A percentile compares a stretch with the other conserved stretches of the same genome.
phyloP scores from a whole-genome alignment of 1,140 invertebrate species.

The Bombus turneri region DNA sequence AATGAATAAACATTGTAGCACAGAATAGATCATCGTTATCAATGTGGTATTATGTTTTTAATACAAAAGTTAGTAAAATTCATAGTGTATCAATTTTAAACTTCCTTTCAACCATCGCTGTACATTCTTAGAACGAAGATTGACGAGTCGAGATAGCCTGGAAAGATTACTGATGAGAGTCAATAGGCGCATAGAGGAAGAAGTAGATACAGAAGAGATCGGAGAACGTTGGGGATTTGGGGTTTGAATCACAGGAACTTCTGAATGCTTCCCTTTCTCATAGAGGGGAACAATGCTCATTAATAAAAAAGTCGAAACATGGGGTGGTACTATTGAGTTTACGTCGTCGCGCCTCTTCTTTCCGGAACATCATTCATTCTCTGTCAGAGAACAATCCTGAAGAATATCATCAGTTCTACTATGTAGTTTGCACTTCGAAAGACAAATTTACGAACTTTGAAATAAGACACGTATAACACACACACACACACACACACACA shows the following conservation, averaged over 20 bases:
- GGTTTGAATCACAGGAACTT: background rate
- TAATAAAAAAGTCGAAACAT: constrained; percentile 19
- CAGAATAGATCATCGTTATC: no score
- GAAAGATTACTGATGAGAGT: constrained; percentile 9
- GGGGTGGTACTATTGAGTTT: background rate
- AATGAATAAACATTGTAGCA: no score
- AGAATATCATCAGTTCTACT: background rate
- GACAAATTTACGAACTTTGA: background rate
- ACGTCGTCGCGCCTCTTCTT: background rate
- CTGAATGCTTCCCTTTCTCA: constrained; percentile 15
- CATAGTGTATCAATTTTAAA: no score
- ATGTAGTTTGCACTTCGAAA: background rate
- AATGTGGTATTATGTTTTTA: no score
- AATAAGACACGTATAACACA: background rate
- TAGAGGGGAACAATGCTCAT: constrained; percentile 12
- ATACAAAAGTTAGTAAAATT: no score
- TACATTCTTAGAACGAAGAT: constrained; percentile 5
- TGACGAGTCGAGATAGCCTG: background rate
- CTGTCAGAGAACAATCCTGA: background rate
- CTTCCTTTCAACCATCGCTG: background rate
- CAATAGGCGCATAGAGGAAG: constrained; percentile 10
- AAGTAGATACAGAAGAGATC: constrained; percentile 6
- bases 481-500: no score
- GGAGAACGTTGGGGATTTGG: background rate
- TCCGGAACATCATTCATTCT: background rate